Percentiles rank a stretch among this genome's conserved stretches.
These are phyloP conservation scores for Diceros bicornis DNA, from an alignment of 2,797 vertebrate genomes.

Conservation along the genomic window DNA sequence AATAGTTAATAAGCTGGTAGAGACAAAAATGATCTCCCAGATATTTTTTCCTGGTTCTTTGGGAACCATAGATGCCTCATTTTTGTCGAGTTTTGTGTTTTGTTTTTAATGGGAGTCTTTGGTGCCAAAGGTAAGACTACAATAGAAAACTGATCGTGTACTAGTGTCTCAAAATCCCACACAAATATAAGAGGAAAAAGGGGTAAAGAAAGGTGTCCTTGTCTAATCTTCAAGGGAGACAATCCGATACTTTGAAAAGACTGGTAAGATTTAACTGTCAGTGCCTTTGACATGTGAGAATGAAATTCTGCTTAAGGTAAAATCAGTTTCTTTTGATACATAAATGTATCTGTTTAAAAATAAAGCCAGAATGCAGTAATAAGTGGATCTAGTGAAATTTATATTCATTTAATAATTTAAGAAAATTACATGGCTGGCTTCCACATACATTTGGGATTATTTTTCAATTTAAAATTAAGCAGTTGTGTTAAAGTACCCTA, in stretches of 20 bases:
- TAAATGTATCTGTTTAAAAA: constrained; percentile 7
- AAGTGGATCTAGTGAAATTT: constrained; percentile 52
- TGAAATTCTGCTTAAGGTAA: constrained; percentile 59
- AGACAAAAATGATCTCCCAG: background rate
- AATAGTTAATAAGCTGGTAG: background rate
- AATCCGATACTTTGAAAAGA: constrained; percentile 46
- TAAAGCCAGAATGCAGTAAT: background rate
- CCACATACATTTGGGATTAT: constrained; percentile 45
- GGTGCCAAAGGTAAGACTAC: constrained; percentile 22
- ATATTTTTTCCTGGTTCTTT: constrained; percentile 26
- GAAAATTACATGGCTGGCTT: constrained; percentile 25
- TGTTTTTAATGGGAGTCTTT: background rate
- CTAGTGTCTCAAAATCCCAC: background rate
- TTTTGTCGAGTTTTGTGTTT: background rate
- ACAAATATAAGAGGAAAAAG: constrained; percentile 56
- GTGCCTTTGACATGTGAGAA: background rate
- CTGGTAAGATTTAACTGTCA: constrained; percentile 21
- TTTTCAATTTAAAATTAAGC: constrained; percentile 64
- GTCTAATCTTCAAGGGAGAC: constrained; percentile 55
- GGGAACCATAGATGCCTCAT: background rate
- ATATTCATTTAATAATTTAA: constrained; percentile 61
- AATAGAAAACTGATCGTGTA: constrained; percentile 33
- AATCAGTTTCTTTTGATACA: constrained; percentile 15
- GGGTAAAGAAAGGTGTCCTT: constrained; percentile 43
- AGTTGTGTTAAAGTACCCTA: background rate